Conservation (phyloP, 2,113 vertebrate genomes). For the Irena cyanogastra region DNA sequence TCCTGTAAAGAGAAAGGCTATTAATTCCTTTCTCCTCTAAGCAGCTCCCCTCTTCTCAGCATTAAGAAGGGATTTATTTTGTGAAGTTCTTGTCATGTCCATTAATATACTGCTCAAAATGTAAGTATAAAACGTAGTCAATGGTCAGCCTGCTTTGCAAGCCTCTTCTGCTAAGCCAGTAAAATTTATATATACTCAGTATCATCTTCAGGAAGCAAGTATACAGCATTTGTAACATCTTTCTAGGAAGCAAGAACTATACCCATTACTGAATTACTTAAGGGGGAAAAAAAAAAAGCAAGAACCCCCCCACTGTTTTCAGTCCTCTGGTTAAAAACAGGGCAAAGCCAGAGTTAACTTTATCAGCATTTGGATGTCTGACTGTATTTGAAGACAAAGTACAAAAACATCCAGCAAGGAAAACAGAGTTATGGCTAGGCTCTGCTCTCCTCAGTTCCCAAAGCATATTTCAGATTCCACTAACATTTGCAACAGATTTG, state of each 20-base stretch:
- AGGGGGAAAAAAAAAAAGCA: too few species aligned
- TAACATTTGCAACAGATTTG: background rate
- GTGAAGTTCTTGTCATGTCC: slow-evolving; percentile 28
- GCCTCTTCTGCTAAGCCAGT: slow-evolving; percentile 23
- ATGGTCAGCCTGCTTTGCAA: slow-evolving; percentile 39
- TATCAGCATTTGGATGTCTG: background rate
- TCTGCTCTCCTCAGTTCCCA: background rate
- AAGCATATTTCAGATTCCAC: slow-evolving; percentile 13
- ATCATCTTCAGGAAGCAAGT: slow-evolving; percentile 45
- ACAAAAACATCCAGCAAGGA: background rate
- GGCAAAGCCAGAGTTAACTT: background rate
- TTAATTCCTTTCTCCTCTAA: slow-evolving; percentile 34
- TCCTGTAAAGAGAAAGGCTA: slow-evolving; percentile 32
- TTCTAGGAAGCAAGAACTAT: slow-evolving; percentile 13
- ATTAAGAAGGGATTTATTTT: slow-evolving; percentile 39
- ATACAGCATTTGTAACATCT: slow-evolving; percentile 7
- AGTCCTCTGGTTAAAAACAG: background rate
- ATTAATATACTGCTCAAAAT: slow-evolving; percentile 36
- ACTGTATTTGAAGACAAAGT: background rate
- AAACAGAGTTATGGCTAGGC: background rate
- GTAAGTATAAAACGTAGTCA: slow-evolving; percentile 34
- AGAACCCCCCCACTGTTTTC: background rate
- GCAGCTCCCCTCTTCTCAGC: slow-evolving; percentile 1
- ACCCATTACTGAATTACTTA: background rate
- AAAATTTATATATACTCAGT: slow-evolving; percentile 6